Base-by-base conservation (phyloP, 1,140 invertebrate genomes). In the Hydropsyche tenuis region DNA sequence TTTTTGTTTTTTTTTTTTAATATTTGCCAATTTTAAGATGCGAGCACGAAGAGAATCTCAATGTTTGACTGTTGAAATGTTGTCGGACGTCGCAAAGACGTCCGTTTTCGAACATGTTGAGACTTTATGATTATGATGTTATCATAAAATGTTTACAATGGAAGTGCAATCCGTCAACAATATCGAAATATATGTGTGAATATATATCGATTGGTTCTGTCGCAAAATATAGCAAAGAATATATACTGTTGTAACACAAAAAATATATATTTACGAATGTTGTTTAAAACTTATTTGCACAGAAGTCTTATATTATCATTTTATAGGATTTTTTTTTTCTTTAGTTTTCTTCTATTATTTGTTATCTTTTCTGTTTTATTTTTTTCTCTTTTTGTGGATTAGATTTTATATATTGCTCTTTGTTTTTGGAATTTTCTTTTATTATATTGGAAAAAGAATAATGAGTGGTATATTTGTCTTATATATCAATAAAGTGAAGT, bases 81-180 rank as follows among this genome's bases (percentile, higher is more conserved):
- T 42, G 3, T 63, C 23, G 60, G 14, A n/a, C 23, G 23, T n/a
- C n/a, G n/a, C n/a, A n/a, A n/a, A n/a, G n/a, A n/a, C 60, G 60
- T 63, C 25, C 3, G 2, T 42, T 11, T 9, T 46, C 12, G 27
- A 43, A 18, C 20, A 64, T 22, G 16, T 42, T 20, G 63, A 43
- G 63, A 42, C 30, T 65, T 65, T 25, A 14, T 60, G 30, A 37
- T 70, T 46, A 23, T 1, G 23, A 42, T 43, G 22, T 70, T 70
- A 70, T 70, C 68, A 70, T n/a, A 56, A 56, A 70, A 70, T 70
- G 68, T 70, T 56, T 46, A 70, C 68, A 56, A 70, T 70, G 68
- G 68, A 70, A 70, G 68, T 70, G 68, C 68, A 70, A 70, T 70
- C 48, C 30, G 22, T 27, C 11, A 56, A 56, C 25, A 56, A 11